Evolutionary conservation across 2,888 invertebrate species (phyloP).

Genomic region (Euplagia quadripunctaria): DNA sequence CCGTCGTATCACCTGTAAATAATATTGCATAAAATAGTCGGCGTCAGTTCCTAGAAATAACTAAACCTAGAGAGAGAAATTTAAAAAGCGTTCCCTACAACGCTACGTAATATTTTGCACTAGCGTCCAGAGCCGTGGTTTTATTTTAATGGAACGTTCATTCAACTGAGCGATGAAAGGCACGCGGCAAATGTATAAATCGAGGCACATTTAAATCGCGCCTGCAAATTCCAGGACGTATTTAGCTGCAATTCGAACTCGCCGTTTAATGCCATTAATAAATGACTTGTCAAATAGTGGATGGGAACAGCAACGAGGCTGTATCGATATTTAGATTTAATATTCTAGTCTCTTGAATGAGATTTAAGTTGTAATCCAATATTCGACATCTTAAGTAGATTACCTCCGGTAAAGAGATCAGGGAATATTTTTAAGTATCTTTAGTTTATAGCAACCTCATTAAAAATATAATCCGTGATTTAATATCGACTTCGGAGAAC

Average conservation of each 20-base stretch:
- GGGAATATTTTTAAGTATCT: too few species aligned
- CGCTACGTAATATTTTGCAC: constrained; percentile 6
- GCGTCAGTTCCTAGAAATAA: background rate
- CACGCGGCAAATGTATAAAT: background rate
- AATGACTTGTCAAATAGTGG: background rate
- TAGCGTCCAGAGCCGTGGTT: background rate
- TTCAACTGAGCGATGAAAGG: background rate
- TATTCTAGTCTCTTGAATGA: too few species aligned
- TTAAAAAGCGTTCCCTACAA: background rate
- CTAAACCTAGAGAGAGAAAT: background rate
- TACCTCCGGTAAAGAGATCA: too few species aligned
- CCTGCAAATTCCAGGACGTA: background rate
- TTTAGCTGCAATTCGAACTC: background rate
- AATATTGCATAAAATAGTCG: background rate
- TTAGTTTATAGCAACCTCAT: too few species aligned
- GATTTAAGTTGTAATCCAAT: too few species aligned
- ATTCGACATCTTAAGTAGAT: too few species aligned
- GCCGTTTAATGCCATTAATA: background rate
- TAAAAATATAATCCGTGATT: too few species aligned
- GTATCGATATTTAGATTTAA: background rate
- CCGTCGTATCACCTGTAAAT: background rate
- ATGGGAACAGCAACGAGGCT: background rate
- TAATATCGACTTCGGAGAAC: too few species aligned
- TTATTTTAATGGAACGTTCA: constrained; percentile 10
- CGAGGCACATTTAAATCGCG: constrained; percentile 8